Conservation (phyloP, 2,113 vertebrate genomes). For the Steatornis caripensis region DNA sequence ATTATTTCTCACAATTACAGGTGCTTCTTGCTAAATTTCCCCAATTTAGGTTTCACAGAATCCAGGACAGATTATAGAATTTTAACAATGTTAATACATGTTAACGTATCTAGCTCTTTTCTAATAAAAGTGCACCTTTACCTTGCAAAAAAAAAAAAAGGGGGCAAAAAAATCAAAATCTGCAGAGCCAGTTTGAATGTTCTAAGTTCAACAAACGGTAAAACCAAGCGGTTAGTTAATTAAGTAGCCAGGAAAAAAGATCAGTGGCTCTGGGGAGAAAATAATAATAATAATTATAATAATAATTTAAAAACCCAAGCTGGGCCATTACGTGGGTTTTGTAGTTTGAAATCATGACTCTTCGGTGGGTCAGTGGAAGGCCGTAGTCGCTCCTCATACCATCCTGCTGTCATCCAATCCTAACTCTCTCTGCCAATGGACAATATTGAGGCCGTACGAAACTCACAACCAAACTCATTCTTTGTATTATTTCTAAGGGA, state of each 20-base stretch:
- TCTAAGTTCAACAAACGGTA: neutral
- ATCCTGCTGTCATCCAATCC: neutral
- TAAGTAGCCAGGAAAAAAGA: neutral
- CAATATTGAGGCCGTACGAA: fast-evolving
- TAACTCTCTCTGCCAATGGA: neutral
- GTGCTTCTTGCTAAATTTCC: neutral
- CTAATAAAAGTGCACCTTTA: neutral
- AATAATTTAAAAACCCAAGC: neutral
- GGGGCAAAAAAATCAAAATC: neutral
- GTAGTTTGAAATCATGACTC: neutral
- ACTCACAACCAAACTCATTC: neutral
- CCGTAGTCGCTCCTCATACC: fast-evolving
- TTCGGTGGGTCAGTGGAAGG: neutral
- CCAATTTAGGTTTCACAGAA: neutral
- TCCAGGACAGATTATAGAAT: neutral
- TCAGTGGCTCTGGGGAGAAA: neutral
- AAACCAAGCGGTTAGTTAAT: neutral
- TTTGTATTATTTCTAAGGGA: neutral
- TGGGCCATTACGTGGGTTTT: neutral
- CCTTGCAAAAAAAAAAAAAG: neutral
- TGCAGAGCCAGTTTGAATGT: neutral
- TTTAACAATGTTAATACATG: neutral
- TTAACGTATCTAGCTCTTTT: fast-evolving
- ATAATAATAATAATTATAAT: neutral
- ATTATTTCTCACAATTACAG: neutral